Conservation (phyloP, 2,113 vertebrate species). For the Spizaetus ornatus region DNA sequence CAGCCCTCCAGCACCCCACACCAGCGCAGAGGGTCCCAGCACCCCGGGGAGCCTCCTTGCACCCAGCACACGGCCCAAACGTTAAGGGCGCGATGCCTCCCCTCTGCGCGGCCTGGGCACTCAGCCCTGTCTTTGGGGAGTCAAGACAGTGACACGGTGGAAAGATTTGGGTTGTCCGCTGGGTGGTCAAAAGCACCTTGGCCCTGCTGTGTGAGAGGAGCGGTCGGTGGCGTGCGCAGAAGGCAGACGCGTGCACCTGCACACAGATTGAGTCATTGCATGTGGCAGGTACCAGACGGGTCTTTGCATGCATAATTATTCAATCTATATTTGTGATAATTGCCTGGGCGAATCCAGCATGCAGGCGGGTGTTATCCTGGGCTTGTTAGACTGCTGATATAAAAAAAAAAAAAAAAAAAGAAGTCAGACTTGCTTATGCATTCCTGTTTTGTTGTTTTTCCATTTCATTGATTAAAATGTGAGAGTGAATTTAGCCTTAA, state of each 20-base stretch:
- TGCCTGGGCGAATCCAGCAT: background rate
- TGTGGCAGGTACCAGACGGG: constrained; percentile 48
- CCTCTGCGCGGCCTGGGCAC: background rate
- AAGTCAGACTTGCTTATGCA: background rate
- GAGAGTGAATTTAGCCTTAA: constrained; percentile 25
- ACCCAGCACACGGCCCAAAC: background rate
- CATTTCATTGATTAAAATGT: constrained; percentile 57
- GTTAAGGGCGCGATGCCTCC: fast-evolving
- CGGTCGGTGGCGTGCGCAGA: fast-evolving
- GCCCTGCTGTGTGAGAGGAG: background rate
- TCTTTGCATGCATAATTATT: background rate
- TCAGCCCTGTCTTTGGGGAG: too few relatives aligned
- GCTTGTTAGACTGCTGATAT: background rate
- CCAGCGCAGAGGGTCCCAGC: background rate
- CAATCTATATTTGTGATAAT: constrained; percentile 15
- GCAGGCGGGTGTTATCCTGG: background rate
- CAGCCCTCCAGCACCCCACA: background rate
- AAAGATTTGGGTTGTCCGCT: background rate
- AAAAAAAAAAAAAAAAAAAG: background rate
- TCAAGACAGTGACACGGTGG: fast-evolving
- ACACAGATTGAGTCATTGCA: background rate
- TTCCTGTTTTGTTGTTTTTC: constrained; percentile 28
- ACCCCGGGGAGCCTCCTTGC: fast-evolving
- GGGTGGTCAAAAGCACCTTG: background rate
- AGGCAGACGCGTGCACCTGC: constrained; percentile 17